Evolutionary conservation across 2,888 invertebrate species (phyloP), one percentile per base, ranked within the genome.

Genomic region (Digitonthophagus gazella): DNA sequence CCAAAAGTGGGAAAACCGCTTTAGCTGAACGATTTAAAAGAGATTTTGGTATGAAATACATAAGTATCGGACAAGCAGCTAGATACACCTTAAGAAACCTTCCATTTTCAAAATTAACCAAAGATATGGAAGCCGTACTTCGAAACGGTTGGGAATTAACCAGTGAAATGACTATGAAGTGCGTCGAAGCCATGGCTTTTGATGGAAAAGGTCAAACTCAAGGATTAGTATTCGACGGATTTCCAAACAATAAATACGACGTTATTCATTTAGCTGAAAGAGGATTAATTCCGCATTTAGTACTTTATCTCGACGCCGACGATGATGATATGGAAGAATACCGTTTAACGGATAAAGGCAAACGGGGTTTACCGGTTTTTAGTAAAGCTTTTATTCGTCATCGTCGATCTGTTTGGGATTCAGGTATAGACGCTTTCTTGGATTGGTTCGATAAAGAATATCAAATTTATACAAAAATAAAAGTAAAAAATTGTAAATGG

Each of bases 151-250:
- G 84, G 72, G 79, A 80, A 69, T 76, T 86, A 44, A 80, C 83
- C 3, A 79, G 79, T 58, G 84, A 86, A 72, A 79, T 84, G 70
- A 77, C 87, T 15, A 82, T 86, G 28, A 83, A 83, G 75, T 85
- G 86, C 56, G 82, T 90, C 11, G 86, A 88, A 78, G 84, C 85
- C 58, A 80, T 83, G 54, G 79, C 83, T 54, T 83, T 86, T 64
- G 85, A 87, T 78, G 80, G 83, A 65, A 82, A 82, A 66, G 80
- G 83, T 6, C 75, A 81, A 2, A 85, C 86, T 1, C 85, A 86
- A 74, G 90, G 90, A n/a, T 84, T 85, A 75, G 79, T 91, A 11
- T 83, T 88, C 67, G 90, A 90, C 76, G 90, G 89, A 0, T 87
- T 89, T 78, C 90, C 89, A 2, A 81, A 83, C 67, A 81, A 80